A percentile compares a stretch with the other conserved stretches of the same genome.
These are phyloP conservation scores for Buathra laborator DNA, from an alignment of 2,888 invertebrate species.

Conservation along the genomic window DNA sequence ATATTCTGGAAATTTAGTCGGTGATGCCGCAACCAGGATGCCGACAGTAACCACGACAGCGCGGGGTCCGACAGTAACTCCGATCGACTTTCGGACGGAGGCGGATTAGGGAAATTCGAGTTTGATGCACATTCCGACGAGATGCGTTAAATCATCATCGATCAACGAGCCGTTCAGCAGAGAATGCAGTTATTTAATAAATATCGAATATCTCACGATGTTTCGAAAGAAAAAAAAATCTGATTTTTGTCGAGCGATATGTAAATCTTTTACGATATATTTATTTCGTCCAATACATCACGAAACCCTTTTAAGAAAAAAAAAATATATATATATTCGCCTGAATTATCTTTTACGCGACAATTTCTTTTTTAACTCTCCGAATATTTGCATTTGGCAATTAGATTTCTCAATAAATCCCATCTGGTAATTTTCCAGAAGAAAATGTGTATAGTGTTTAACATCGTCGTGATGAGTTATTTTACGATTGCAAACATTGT, in stretches of 20 bases:
- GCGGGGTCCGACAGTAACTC: conserved; percentile 26
- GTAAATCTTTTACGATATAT: no score
- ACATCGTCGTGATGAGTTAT: background rate
- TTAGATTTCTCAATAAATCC: background rate
- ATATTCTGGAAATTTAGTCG: conserved; percentile 43
- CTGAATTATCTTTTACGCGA: background rate
- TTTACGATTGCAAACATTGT: background rate
- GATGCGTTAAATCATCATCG: background rate
- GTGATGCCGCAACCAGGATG: conserved; percentile 11
- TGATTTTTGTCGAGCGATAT: no score
- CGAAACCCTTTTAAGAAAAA: no score
- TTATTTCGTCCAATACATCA: no score
- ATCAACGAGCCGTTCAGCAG: background rate
- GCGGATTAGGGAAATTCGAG: conserved; percentile 41
- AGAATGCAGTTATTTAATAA: background rate
- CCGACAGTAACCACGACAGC: background rate
- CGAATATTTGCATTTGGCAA: background rate
- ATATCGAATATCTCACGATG: no score
- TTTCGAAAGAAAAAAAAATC: no score
- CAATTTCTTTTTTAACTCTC: background rate
- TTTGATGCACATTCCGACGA: background rate
- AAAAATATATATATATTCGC: no score
- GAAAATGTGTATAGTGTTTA: background rate
- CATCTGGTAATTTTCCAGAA: background rate
- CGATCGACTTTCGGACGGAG: conserved; percentile 23